Conservation (phyloP, 2,797 vertebrate genomes). For the Cirrhinus mrigala region DNA sequence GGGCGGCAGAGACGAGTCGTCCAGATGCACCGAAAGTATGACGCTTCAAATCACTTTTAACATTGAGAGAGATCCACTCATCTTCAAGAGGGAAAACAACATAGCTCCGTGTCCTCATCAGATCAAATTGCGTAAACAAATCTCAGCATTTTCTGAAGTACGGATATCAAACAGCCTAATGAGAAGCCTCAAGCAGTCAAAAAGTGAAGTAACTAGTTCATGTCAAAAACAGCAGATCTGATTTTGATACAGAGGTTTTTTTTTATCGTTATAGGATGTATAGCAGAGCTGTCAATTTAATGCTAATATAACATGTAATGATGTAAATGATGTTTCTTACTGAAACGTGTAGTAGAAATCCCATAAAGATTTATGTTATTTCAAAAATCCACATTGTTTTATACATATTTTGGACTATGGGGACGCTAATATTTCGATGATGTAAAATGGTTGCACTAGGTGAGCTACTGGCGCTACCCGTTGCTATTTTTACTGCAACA, state of each 20-base stretch:
- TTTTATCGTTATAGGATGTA: background rate
- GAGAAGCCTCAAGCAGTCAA: background rate
- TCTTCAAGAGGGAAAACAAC: slow-evolving; percentile 25
- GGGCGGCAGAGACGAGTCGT: slow-evolving; percentile 8
- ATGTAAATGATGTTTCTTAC: too few species aligned
- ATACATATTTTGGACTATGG: too few species aligned
- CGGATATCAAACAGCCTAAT: background rate
- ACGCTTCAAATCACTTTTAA: slow-evolving; percentile 18
- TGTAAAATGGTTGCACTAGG: too few species aligned
- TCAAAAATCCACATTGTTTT: too few species aligned
- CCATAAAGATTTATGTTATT: too few species aligned
- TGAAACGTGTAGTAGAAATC: too few species aligned
- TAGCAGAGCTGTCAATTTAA: background rate
- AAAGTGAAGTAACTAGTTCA: background rate
- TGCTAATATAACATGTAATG: background rate
- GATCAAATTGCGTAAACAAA: background rate
- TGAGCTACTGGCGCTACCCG: too few species aligned
- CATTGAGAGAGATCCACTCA: slow-evolving; percentile 15
- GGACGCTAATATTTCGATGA: too few species aligned
- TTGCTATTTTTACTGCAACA: too few species aligned
- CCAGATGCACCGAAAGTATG: slow-evolving; percentile 1
- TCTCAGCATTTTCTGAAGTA: background rate
- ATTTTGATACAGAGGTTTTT: background rate
- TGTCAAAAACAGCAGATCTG: background rate
- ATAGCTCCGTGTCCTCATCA: background rate